Conservation (phyloP, 2,113 vertebrate species). For the Antechinus flavipes region DNA sequence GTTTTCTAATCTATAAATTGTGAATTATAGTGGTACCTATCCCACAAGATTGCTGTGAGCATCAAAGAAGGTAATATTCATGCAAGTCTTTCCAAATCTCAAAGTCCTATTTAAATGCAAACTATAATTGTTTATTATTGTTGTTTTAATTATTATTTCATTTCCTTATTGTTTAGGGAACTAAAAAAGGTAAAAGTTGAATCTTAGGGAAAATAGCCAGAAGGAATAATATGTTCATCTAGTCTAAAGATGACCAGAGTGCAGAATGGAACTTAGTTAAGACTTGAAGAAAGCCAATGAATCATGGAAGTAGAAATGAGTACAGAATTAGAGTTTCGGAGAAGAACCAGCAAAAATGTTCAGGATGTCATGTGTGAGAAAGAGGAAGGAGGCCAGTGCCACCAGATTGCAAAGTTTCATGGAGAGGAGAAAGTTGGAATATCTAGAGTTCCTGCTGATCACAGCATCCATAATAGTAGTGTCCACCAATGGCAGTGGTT, state of each 20-base stretch:
- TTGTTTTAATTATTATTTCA: background rate
- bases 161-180: background rate
- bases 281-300: background rate
- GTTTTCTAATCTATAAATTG: background rate
- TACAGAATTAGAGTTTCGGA: background rate
- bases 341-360: background rate
- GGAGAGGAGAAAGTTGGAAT: background rate
- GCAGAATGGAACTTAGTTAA: background rate
- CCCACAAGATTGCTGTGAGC: background rate
- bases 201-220: background rate
- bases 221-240: background rate
- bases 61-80: background rate
- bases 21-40: background rate
- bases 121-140: background rate
- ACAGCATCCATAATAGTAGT: background rate
- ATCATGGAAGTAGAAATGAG: background rate
- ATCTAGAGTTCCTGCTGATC: background rate
- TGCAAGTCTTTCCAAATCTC: background rate
- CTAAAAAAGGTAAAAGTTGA: background rate
- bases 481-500: background rate
- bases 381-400: background rate
- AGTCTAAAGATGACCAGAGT: background rate
- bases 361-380: background rate
- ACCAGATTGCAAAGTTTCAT: background rate
- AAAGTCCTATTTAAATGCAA: background rate